Conservation (phyloP, 2,888 invertebrate genomes). For the Drosophila hamatofila region DNA sequence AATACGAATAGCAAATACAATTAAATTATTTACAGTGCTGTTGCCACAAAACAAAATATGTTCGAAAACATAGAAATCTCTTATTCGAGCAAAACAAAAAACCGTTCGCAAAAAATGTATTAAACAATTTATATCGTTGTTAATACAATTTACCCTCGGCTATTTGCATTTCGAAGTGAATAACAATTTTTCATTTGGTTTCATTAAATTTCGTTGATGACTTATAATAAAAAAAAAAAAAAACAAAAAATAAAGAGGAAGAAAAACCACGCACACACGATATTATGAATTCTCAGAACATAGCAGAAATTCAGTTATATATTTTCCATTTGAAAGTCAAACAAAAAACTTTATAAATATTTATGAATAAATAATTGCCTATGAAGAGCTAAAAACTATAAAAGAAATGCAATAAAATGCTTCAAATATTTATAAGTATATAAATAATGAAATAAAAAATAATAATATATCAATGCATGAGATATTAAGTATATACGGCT, state of each 20-base stretch:
- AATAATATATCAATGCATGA: background rate
- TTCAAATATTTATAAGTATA: constrained; percentile 15
- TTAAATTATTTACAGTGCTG: constrained; percentile 20
- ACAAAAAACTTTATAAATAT: constrained; percentile 10
- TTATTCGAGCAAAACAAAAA: background rate
- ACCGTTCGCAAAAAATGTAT: background rate
- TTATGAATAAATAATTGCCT: background rate
- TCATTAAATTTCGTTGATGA: constrained; percentile 2
- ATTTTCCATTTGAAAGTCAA: constrained; percentile 4
- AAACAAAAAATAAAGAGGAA: too few relatives aligned
- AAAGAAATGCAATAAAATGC: background rate
- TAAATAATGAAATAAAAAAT: background rate
- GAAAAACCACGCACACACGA: background rate
- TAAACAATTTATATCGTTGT: background rate
- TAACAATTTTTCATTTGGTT: background rate
- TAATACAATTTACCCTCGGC: constrained; percentile 2
- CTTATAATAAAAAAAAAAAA: background rate
- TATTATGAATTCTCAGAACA: constrained; percentile 1
- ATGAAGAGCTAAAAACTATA: background rate
- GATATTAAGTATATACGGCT: background rate
- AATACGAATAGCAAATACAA: constrained; percentile 2
- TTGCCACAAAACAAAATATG: constrained; percentile 2
- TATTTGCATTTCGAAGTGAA: constrained; percentile 6
- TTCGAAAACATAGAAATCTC: background rate
- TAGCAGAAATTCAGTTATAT: constrained; percentile 1